Conservation (phyloP, 2,113 vertebrate species). For the Balaeniceps rex region DNA sequence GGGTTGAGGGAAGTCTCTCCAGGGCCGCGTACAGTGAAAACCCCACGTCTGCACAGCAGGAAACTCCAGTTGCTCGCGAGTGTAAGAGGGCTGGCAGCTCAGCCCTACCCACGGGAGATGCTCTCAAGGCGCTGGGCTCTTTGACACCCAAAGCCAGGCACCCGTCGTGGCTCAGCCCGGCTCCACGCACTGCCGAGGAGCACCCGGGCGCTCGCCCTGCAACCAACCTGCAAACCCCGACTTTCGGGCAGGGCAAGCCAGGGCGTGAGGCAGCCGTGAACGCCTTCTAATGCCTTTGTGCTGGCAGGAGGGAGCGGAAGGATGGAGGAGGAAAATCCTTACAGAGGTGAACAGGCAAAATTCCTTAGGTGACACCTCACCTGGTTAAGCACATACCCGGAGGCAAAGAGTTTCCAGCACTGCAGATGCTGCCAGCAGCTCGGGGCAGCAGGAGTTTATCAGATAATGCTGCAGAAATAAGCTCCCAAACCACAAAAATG, state of each 20-base stretch:
- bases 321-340: background rate
- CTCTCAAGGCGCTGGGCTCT: background rate
- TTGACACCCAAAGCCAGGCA: accelerated
- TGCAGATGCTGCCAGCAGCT: background rate
- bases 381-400: background rate
- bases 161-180: accelerated
- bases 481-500: background rate
- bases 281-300: background rate
- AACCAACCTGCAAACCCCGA: accelerated
- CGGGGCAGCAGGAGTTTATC: background rate
- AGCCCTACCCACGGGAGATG: background rate
- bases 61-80: background rate
- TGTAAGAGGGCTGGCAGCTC: background rate
- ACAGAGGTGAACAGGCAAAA: background rate
- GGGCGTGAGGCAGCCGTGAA: background rate
- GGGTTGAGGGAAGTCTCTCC: background rate
- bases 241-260: background rate
- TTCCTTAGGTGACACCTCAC: constrained; percentile 22
- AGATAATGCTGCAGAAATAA: background rate
- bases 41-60: accelerated
- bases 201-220: accelerated
- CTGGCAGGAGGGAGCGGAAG: background rate
- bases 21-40: background rate
- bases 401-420: constrained; percentile 19
- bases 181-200: accelerated